These are phyloP conservation scores for Rhinolophus ferrumequinum DNA, from an alignment of 2,113 vertebrate genomes.

Conservation along the genomic window DNA sequence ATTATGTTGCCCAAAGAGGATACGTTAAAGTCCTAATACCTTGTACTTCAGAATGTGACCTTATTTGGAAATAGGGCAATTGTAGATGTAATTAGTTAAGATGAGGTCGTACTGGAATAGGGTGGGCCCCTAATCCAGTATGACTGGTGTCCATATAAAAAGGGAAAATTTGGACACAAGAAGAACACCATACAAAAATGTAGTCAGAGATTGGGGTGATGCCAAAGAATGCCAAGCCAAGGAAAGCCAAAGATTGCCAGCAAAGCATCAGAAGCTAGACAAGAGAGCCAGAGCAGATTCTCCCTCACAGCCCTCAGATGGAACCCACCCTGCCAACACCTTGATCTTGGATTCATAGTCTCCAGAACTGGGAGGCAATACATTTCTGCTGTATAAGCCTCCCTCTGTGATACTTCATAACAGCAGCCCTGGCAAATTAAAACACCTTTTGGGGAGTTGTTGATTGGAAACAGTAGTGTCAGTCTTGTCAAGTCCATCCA, in stretches of 20 bases:
- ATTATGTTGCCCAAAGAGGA: not conserved
- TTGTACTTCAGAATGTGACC: not conserved
- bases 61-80: not conserved
- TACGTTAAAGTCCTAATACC: not conserved
- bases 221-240: not conserved
- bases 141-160: not conserved
- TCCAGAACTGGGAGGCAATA: not conserved
- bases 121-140: not conserved
- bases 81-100: not conserved
- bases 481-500: not conserved
- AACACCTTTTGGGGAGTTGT: not conserved
- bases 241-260: not conserved
- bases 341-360: not conserved
- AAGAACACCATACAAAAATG: not conserved
- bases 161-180: not conserved
- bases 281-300: not conserved
- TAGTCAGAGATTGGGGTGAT: not conserved
- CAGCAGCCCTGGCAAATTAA: not conserved
- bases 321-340: not conserved
- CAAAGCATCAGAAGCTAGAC: not conserved
- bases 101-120: not conserved
- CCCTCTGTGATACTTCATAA: not conserved
- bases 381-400: not conserved
- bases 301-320: not conserved
- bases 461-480: not conserved